Conservation (phyloP, 2,888 invertebrate genomes). For the Pyralis farinalis region DNA sequence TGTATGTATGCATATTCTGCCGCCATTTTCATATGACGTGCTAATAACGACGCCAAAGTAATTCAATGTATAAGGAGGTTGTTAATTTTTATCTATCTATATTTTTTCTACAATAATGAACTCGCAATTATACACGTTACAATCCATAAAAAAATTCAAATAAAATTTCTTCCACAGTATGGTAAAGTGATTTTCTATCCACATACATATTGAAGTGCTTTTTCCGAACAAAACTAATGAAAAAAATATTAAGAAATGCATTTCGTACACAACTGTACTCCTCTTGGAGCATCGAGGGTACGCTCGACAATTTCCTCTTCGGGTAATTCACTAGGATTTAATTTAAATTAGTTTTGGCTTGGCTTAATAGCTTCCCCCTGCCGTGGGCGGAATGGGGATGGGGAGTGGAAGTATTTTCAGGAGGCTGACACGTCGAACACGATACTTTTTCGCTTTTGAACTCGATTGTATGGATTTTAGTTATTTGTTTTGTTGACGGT, state of each 20-base stretch:
- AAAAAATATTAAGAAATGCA: no score
- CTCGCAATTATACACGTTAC: no score
- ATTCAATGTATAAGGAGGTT: no score
- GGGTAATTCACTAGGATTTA: constrained; percentile 88
- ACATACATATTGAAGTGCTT: no score
- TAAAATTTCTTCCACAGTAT: no score
- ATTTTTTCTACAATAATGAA: no score
- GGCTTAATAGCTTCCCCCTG: constrained; percentile 91
- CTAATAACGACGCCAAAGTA: no score
- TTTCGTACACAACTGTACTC: constrained; percentile 41
- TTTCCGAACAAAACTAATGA: not conserved
- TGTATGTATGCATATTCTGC: no score
- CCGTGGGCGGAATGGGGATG: constrained; percentile 27
- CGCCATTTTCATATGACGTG: no score
- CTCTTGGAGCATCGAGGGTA: constrained; percentile 72
- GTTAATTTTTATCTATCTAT: no score
- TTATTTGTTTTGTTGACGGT: constrained; percentile 1
- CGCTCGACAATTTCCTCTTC: constrained; percentile 81
- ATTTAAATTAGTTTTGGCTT: constrained; percentile 91
- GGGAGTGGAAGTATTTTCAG: constrained; percentile 61
- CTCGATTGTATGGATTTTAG: constrained; percentile 3
- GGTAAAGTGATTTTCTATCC: no score
- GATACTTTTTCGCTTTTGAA: constrained; percentile 19
- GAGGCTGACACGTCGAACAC: constrained; percentile 26
- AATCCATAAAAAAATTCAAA: no score